Conservation (phyloP, 2,888 invertebrate species). For the Eupelmus urozonus region DNA sequence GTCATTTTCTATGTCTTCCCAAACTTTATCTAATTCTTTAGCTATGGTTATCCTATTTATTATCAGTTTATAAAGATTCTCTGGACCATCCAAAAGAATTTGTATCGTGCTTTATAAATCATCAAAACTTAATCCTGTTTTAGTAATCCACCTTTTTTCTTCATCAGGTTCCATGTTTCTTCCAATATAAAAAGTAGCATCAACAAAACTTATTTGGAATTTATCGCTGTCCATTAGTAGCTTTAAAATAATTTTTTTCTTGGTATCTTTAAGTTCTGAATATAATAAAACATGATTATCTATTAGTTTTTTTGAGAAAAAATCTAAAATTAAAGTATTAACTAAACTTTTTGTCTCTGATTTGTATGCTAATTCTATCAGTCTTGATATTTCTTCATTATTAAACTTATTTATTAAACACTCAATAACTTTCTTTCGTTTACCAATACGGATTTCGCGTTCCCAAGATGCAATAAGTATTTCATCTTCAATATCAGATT, state of each 20-base stretch:
- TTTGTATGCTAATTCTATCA: conserved; percentile 70
- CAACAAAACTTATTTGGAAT: conserved; percentile 76
- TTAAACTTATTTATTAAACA: conserved; percentile 71
- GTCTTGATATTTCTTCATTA: conserved; percentile 68
- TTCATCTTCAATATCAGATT: conserved; percentile 66
- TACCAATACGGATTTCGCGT: conserved; percentile 67
- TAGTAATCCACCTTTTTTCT: conserved; percentile 73
- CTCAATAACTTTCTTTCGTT: conserved; percentile 66
- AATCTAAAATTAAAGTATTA: conserved; percentile 65
- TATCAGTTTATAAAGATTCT: conserved; percentile 76
- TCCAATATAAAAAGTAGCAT: conserved; percentile 78
- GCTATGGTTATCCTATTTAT: conserved; percentile 77
- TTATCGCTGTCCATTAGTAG: conserved; percentile 71
- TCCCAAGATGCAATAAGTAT: conserved; percentile 71
- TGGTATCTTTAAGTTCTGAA: conserved; percentile 70
- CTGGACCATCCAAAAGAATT: conserved; percentile 75
- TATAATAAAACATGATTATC: conserved; percentile 67
- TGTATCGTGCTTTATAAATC: conserved; percentile 78
- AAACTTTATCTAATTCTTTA: conserved; percentile 72
- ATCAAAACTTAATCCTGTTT: conserved; percentile 78
- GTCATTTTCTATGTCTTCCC: conserved; percentile 69
- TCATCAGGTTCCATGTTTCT: conserved; percentile 75
- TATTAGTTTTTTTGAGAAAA: conserved; percentile 63
- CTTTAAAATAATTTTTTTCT: conserved; percentile 69
- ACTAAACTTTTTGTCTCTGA: conserved; percentile 61